phyloP scores from a whole-genome alignment of 2,888 invertebrate genomes.

The Gastrophysa polygoni region DNA sequence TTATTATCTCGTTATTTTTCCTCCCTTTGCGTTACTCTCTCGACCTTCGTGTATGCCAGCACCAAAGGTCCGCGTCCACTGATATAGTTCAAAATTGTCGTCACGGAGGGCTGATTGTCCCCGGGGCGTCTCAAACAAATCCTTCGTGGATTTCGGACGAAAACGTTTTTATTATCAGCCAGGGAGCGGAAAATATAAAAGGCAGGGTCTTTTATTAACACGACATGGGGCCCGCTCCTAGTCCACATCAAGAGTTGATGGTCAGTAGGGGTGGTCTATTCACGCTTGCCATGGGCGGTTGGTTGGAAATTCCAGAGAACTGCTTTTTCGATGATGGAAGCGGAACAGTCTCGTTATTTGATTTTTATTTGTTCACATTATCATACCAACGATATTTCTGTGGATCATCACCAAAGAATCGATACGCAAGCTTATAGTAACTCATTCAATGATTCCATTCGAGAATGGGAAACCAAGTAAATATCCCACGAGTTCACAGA shows the following conservation, averaged over 20 bases:
- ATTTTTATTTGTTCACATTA: no score
- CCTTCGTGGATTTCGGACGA: conserved; percentile 54
- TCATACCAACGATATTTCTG: no score
- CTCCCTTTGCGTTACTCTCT: neutral
- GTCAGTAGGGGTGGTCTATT: conserved; percentile 43
- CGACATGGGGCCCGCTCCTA: conserved; percentile 35
- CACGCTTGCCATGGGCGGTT: neutral
- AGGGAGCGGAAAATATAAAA: conserved; percentile 44
- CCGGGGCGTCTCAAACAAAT: conserved; percentile 28
- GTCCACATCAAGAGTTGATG: conserved; percentile 46
- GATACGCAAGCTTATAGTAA: no score
- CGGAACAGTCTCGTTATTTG: no score
- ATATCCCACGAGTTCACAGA: no score
- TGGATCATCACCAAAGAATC: no score
- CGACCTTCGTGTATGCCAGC: neutral
- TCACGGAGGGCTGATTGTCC: conserved; percentile 25
- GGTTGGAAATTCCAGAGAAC: neutral
- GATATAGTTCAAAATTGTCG: conserved; percentile 17
- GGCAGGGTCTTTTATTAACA: conserved; percentile 45
- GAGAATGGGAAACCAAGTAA: no score
- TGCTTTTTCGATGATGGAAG: no score
- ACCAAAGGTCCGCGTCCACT: neutral
- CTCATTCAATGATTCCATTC: no score
- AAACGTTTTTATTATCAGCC: conserved; percentile 54
- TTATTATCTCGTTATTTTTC: neutral